Conservation (phyloP, 2,888 invertebrate genomes). For the Lasioglossum vierecki region DNA sequence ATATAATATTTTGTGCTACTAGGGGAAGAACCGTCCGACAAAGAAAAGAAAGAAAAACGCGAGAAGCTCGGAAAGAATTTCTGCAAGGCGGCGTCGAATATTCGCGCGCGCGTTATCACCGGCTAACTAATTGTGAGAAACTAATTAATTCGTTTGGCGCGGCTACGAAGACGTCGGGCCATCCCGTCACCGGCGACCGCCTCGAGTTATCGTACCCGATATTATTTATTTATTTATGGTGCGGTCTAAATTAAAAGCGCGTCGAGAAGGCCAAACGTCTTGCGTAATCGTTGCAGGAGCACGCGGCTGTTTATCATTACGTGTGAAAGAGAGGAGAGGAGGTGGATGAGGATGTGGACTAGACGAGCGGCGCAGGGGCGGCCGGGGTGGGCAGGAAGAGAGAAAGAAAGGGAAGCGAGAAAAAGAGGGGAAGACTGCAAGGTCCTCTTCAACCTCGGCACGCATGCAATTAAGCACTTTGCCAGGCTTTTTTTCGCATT, state of each 20-base stretch:
- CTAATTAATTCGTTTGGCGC: conserved; percentile 53
- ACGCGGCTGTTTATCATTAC: conserved; percentile 73
- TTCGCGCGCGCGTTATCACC: conserved; percentile 52
- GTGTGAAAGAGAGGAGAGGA: conserved; percentile 59
- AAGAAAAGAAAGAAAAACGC: background rate
- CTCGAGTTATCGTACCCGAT: conserved; percentile 66
- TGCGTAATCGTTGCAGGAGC: conserved; percentile 74
- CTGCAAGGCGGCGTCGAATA: conserved; percentile 37
- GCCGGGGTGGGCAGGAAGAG: conserved; percentile 14
- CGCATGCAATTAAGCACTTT: conserved; percentile 64
- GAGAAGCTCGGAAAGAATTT: background rate
- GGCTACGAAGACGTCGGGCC: background rate
- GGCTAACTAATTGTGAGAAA: conserved; percentile 48
- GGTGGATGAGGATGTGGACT: conserved; percentile 1
- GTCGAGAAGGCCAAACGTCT: conserved; percentile 73
- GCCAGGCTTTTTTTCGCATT: conserved; percentile 40
- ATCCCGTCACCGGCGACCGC: background rate
- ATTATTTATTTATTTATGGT: conserved; percentile 78
- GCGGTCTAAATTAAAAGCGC: conserved; percentile 77
- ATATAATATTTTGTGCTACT: too few relatives aligned
- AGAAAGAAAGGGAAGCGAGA: conserved; percentile 21
- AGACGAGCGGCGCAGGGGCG: background rate
- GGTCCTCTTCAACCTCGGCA: conserved; percentile 64
- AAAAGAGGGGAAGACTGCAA: conserved; percentile 49
- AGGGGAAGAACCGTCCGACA: background rate